These are phyloP conservation scores for Caloenas nicobarica DNA, from an alignment of 2,113 vertebrate species.

Conservation along the genomic window DNA sequence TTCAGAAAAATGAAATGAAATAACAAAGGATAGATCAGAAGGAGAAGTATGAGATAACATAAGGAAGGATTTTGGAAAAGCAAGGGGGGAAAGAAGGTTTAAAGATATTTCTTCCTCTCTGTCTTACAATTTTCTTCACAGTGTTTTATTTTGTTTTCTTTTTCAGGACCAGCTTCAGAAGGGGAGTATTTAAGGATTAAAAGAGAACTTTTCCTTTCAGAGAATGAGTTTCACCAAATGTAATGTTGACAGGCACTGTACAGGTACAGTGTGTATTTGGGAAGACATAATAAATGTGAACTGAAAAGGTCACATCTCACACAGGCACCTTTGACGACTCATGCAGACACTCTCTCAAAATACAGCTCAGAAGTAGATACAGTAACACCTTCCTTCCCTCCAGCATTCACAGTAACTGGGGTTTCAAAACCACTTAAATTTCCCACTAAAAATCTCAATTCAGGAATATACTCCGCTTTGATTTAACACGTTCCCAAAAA, in stretches of 20 bases:
- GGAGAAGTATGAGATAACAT: not conserved
- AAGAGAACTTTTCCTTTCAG: constrained; percentile 6
- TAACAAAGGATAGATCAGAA: not conserved
- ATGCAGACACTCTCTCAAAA: constrained; percentile 37
- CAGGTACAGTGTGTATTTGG: constrained; percentile 42
- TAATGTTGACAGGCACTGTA: constrained; percentile 62
- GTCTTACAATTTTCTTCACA: not conserved
- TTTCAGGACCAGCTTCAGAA: not conserved
- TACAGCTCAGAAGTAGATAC: constrained; percentile 15
- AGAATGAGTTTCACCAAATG: constrained; percentile 13
- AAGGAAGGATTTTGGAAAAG: not conserved
- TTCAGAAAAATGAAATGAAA: not conserved
- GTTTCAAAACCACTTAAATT: constrained; percentile 52
- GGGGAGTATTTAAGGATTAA: constrained; percentile 12
- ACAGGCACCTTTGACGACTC: constrained; percentile 54
- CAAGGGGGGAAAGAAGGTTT: not conserved
- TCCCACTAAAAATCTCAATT: constrained; percentile 44
- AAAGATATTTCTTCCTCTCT: not conserved
- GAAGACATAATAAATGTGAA: constrained; percentile 65
- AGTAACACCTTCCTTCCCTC: constrained; percentile 27
- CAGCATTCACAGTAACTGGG: constrained; percentile 12
- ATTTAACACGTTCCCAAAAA: constrained; percentile 2
- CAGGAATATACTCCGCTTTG: not conserved
- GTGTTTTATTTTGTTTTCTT: not conserved
- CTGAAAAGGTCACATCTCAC: constrained; percentile 73